Conservation (phyloP, 1,140 invertebrate species). For the Olivierus martensii region DNA sequence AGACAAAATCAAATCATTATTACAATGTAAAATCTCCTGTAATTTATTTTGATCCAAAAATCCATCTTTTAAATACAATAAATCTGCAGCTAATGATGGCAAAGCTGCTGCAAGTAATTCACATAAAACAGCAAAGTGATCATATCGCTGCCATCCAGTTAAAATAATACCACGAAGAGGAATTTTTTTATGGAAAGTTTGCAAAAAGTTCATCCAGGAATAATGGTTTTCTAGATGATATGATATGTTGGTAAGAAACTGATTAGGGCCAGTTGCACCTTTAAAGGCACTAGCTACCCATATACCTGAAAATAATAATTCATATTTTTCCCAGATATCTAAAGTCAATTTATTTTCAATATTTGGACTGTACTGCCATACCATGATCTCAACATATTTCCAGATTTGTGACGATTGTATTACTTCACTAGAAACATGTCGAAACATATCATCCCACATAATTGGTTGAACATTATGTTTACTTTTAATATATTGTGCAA, state of each 20-base stretch:
- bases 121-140: constrained; percentile 83
- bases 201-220: constrained; percentile 50
- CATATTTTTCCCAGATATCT: constrained; percentile 61
- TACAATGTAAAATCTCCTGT: constrained; percentile 26
- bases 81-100: constrained; percentile 53
- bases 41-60: constrained; percentile 36
- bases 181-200: constrained; percentile 35
- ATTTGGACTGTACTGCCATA: constrained; percentile 48
- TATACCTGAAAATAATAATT: constrained; percentile 60
- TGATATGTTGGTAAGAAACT: constrained; percentile 45
- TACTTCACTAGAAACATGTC: constrained; percentile 40
- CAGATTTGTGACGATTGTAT: constrained; percentile 45
- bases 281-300: constrained; percentile 91
- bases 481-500: constrained; percentile 30
- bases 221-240: constrained; percentile 55
- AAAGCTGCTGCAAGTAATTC: constrained; percentile 67
- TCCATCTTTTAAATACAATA: constrained; percentile 42
- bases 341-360: constrained; percentile 39
- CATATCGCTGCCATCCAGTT: constrained; percentile 66
- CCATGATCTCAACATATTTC: constrained; percentile 64
- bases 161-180: constrained; percentile 43
- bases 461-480: constrained; percentile 41
- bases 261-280: constrained; percentile 57
- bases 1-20: constrained; percentile 38
- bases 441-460: constrained; percentile 93